Percentiles rank a stretch among this genome's conserved stretches.
phyloP scores from a whole-genome alignment of 2,888 invertebrate species.

The Perdita meconis region DNA sequence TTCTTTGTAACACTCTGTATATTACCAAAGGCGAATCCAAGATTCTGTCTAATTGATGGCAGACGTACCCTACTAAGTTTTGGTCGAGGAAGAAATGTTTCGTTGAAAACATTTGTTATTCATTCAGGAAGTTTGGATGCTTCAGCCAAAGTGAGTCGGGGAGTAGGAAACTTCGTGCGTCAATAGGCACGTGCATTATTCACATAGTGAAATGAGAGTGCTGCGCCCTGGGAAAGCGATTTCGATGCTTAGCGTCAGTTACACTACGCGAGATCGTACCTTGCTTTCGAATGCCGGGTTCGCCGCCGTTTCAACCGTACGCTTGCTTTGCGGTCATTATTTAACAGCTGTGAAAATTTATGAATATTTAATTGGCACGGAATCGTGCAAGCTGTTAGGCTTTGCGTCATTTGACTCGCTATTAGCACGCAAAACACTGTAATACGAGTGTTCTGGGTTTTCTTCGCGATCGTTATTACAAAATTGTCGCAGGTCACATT shows the following conservation, averaged over 20 bases:
- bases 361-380: slow-evolving; percentile 53
- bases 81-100: slow-evolving; percentile 11
- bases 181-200: slow-evolving; percentile 68
- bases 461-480: no score
- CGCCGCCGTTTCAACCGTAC: slow-evolving; percentile 38
- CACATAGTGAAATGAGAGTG: slow-evolving; percentile 56
- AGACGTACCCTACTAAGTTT: slow-evolving; percentile 13
- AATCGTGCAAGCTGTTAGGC: no score
- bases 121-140: slow-evolving; percentile 53
- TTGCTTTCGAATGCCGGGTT: slow-evolving; percentile 30
- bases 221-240: slow-evolving; percentile 36
- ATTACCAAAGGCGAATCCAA: not conserved
- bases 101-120: slow-evolving; percentile 60
- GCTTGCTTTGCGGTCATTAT: slow-evolving; percentile 41
- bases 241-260: slow-evolving; percentile 46
- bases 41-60: slow-evolving; percentile 50
- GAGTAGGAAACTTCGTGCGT: slow-evolving; percentile 55
- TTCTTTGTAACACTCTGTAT: no score
- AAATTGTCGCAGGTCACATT: no score
- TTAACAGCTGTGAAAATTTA: slow-evolving; percentile 55
- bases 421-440: no score
- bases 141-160: slow-evolving; percentile 28
- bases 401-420: no score
- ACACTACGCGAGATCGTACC: slow-evolving; percentile 27
- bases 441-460: no score